A percentile compares a stretch with the other conserved stretches of the same genome.
Conservation (phyloP, 2,888 invertebrate species). For the Diaperis boleti region DNA sequence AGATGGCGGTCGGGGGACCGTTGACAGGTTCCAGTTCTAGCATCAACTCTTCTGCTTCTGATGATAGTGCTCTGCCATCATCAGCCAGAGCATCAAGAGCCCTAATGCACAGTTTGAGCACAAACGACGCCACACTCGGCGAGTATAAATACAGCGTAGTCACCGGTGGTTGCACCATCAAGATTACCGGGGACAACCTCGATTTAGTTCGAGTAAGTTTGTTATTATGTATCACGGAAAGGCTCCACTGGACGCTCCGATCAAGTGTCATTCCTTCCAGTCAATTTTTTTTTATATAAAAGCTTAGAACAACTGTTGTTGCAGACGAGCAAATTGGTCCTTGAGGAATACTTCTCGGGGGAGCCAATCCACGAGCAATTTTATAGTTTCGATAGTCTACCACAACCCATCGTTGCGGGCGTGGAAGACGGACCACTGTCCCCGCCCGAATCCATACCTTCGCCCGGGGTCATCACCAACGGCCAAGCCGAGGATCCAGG, state of each 20-base stretch:
- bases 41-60: conserved; percentile 81
- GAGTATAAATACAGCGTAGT: conserved; percentile 93
- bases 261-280: too few relatives aligned
- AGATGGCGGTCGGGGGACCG: conserved; percentile 70
- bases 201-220: conserved; percentile 84
- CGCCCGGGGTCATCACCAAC: conserved; percentile 55
- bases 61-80: conserved; percentile 69
- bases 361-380: conserved; percentile 65
- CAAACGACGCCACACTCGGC: conserved; percentile 85
- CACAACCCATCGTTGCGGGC: conserved; percentile 58
- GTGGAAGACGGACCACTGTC: conserved; percentile 58
- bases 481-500: conserved; percentile 50
- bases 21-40: conserved; percentile 81
- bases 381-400: conserved; percentile 65
- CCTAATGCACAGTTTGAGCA: conserved; percentile 83
- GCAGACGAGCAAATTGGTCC: conserved; percentile 87
- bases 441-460: conserved; percentile 60
- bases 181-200: conserved; percentile 87
- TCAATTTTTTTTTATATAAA: too few relatives aligned
- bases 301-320: too few relatives aligned
- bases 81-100: conserved; percentile 71
- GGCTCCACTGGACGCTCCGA: too few relatives aligned
- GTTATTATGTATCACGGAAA: too few relatives aligned
- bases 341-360: conserved; percentile 84
- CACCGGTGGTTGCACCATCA: conserved; percentile 81